Percentiles rank a stretch among this genome's conserved stretches.
phyloP scores from a whole-genome alignment of 2,888 invertebrate species.

The Monoplex corrugatus region DNA sequence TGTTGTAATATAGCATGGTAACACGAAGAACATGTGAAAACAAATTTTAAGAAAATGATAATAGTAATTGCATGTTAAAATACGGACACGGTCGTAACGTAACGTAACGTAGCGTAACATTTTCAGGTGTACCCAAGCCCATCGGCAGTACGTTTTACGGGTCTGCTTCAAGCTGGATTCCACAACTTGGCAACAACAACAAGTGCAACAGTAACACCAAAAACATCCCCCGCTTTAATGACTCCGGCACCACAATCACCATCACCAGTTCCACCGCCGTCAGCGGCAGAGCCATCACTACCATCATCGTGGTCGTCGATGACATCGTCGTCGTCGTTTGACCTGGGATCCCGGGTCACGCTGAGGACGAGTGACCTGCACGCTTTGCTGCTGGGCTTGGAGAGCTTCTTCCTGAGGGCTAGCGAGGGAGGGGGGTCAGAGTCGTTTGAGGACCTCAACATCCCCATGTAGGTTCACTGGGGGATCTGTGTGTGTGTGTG shows the following conservation, averaged over 20 bases:
- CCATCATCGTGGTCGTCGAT: background rate
- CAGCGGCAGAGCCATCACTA: background rate
- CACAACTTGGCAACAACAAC: background rate
- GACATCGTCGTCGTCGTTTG: background rate
- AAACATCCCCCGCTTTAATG: background rate
- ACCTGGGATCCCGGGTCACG: slow-evolving; percentile 32
- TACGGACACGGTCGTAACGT: too few species aligned
- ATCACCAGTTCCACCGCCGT: background rate
- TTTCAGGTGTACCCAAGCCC: slow-evolving; percentile 66
- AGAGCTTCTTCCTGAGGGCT: slow-evolving; percentile 62
- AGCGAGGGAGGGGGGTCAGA: slow-evolving; percentile 55
- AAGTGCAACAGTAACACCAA: background rate
- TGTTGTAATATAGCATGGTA: too few species aligned
- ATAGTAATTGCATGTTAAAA: too few species aligned
- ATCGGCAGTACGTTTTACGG: slow-evolving; percentile 59
- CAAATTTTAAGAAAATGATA: too few species aligned
- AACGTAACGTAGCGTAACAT: too few species aligned
- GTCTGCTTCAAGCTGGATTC: slow-evolving; percentile 60
- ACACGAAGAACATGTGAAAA: too few species aligned
- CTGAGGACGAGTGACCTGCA: slow-evolving; percentile 67
- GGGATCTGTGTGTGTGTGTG: background rate
- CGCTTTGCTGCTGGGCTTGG: slow-evolving; percentile 65
- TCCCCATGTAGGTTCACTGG: slow-evolving; percentile 54
- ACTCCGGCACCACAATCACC: slow-evolving; percentile 14
- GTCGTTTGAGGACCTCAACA: slow-evolving; percentile 62